These are phyloP conservation scores for Myripristis jacobus DNA, from an alignment of 2,797 vertebrate species.

Conservation along the genomic window DNA sequence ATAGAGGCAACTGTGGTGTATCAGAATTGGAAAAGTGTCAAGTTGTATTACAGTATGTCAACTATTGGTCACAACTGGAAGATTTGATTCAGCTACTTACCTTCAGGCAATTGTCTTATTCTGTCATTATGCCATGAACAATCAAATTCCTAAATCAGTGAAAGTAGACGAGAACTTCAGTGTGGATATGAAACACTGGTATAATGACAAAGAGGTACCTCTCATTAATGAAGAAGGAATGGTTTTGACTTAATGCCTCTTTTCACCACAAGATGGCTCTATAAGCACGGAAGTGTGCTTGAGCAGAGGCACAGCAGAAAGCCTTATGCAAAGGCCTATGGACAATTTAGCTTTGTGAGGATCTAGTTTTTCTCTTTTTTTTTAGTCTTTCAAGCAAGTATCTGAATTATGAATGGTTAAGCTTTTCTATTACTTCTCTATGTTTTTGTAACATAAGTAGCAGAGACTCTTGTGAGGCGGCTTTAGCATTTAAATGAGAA, in stretches of 20 bases:
- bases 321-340: too few species aligned
- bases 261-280: slow-evolving; percentile 70
- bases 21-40: background rate
- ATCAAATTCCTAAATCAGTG: background rate
- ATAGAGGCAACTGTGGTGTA: background rate
- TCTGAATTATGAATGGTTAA: too few species aligned
- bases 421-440: too few species aligned
- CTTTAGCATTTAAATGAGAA: too few species aligned
- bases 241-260: slow-evolving; percentile 4
- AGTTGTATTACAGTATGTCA: background rate
- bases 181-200: too few species aligned
- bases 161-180: too few species aligned
- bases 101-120: background rate
- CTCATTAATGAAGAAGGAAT: too few species aligned
- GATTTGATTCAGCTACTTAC: too few species aligned
- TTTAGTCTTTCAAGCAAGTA: too few species aligned
- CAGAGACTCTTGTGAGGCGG: too few species aligned
- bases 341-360: background rate
- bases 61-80: background rate
- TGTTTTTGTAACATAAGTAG: too few species aligned
- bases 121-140: background rate
- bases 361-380: too few species aligned
- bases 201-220: background rate
- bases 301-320: background rate
- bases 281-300: slow-evolving; percentile 20